These are phyloP conservation scores for Hybos culiciformis DNA, from an alignment of 2,888 invertebrate species.

Conservation along the genomic window DNA sequence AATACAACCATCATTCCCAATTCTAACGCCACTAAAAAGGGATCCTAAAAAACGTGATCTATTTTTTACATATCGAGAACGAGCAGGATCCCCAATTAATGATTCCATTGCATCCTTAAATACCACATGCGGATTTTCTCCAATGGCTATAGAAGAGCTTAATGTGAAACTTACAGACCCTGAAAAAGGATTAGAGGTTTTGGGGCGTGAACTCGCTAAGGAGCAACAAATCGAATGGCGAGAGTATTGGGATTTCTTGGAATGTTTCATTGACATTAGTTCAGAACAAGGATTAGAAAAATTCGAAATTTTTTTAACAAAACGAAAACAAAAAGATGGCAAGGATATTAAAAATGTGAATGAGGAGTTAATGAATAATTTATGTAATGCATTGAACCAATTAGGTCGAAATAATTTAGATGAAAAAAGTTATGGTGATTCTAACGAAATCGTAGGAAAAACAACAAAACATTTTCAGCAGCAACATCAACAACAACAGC, in stretches of 20 bases:
- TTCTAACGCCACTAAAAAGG: constrained; percentile 11
- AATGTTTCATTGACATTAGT: constrained; percentile 64
- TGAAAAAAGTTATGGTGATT: neutral
- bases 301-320: constrained; percentile 56
- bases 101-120: constrained; percentile 8
- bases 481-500: constrained; percentile 6
- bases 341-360: constrained; percentile 8
- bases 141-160: constrained; percentile 28
- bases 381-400: constrained; percentile 20
- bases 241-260: constrained; percentile 87
- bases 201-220: constrained; percentile 58
- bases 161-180: constrained; percentile 52
- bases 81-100: constrained; percentile 17
- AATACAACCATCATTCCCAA: neutral
- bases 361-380: constrained; percentile 18
- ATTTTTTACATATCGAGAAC: constrained; percentile 24
- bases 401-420: constrained; percentile 12
- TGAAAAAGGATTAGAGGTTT: constrained; percentile 76
- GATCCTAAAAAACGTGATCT: constrained; percentile 18
- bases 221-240: constrained; percentile 67
- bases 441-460: constrained; percentile 8
- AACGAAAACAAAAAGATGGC: constrained; percentile 6
- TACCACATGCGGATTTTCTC: neutral
- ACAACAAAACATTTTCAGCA: constrained; percentile 11
- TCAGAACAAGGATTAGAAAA: constrained; percentile 55